Base-by-base conservation (phyloP, 53 echinoderm and acorn worm species). In the Holothuria scabra region DNA sequence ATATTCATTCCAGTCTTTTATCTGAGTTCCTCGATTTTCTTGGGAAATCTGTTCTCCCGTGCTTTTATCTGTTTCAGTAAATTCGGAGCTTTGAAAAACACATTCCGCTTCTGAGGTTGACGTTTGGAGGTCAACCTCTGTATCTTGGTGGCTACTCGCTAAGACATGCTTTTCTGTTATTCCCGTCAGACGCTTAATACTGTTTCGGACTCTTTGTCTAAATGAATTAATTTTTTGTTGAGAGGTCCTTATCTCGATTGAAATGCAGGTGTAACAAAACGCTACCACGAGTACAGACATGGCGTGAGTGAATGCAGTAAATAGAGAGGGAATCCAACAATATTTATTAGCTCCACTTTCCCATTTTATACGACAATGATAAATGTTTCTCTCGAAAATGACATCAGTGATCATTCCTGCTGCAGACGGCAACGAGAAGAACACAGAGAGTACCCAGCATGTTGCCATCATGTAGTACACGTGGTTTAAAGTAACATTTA, bases 1-100 rank as follows among this genome's bases (percentile, higher is more conserved):
- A 32, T 78, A 78, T 28, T 78, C 48, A 1, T 78, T 52, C 78
- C 78, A 78, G 56, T 78, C 30, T 57, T 31, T 56, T 22, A 78
- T 57, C 5, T 0, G 33, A 30, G 59, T 9, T 30, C 2, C 59
- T 78, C 33, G 57, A 33, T 57, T 59, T 8, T 78, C 78, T 7
- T 56, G 26, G 24, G n/a, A 26, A 28, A 31, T 12, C 30, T 76
- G 28, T 55, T 31, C 52, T 26, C 18, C 14, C 13, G 78, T 55
- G 10, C 8, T 57, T 20, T 21, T 52, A 64, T 64, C 64, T 10
- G 23, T 22, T 10, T 26, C 26, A 10, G n/a, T 12, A 0, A 26
- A 26, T 30, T 64, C 12, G 6, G 63, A 63, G n/a, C 63, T 30
- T 13, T 64, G 23, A 30, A 64, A 64, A 26, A 26, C 26, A 64